These are phyloP conservation scores for Fopius arisanus DNA, from an alignment of 1,140 invertebrate species.

Conservation along the genomic window DNA sequence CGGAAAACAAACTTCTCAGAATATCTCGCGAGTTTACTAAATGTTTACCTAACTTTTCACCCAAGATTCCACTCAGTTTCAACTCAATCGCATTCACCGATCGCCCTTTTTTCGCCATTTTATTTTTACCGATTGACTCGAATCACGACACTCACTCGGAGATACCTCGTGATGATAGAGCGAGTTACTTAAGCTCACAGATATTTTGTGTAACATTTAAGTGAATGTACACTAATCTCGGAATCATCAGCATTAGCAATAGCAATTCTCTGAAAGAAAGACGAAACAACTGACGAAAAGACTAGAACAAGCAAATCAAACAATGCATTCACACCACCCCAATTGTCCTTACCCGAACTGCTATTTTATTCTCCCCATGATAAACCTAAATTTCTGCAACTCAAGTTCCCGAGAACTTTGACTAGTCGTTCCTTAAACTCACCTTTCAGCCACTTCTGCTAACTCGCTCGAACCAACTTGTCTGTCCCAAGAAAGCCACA, in stretches of 20 bases:
- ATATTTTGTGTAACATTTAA: not conserved
- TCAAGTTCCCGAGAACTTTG: no score
- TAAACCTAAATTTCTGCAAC: no score
- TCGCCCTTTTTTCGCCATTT: not conserved
- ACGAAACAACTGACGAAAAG: no score
- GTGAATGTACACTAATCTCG: not conserved
- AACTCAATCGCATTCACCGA: not conserved
- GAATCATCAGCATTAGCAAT: not conserved
- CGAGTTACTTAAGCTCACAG: constrained; percentile 2
- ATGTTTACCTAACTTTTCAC: not conserved
- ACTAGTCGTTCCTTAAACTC: no score
- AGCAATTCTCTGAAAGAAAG: not conserved
- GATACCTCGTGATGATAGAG: not conserved
- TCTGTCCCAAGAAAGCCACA: no score
- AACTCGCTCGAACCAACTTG: no score
- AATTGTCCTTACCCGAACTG: no score
- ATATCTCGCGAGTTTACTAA: not conserved
- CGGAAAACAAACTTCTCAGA: not conserved
- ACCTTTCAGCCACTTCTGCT: no score
- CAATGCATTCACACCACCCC: no score
- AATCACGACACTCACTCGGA: not conserved
- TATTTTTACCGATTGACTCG: not conserved
- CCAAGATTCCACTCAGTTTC: not conserved
- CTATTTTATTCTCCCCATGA: no score
- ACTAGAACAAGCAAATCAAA: no score